Conservation (phyloP, 23 tunicate genomes). For the Trididemnum nubilum region DNA sequence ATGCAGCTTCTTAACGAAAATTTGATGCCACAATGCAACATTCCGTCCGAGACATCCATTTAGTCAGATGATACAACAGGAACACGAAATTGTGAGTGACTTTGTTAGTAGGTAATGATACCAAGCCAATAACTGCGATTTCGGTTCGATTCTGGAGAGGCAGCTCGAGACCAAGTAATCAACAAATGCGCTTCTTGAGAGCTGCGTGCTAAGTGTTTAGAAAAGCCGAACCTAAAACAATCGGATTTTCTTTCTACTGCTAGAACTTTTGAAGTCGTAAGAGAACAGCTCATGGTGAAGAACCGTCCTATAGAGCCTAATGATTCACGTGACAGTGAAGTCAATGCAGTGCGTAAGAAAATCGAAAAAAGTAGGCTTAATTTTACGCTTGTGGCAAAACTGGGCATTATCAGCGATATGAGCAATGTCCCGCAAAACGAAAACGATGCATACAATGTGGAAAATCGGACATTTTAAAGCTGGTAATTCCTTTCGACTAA, state of each 20-base stretch:
- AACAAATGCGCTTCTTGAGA: background rate
- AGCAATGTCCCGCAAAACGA: background rate
- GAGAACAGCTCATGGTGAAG: background rate
- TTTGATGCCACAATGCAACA: no score
- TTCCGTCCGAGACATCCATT: no score
- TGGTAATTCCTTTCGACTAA: background rate
- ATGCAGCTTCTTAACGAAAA: no score
- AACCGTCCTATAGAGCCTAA: background rate
- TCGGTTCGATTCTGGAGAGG: background rate
- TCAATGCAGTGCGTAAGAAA: background rate
- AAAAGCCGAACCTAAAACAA: background rate
- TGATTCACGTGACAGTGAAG: background rate
- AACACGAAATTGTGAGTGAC: background rate
- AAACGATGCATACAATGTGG: background rate
- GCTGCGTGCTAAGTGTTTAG: background rate
- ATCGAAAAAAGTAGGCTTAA: background rate
- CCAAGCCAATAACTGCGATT: background rate
- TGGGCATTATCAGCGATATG: background rate
- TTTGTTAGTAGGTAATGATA: background rate
- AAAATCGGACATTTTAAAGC: background rate
- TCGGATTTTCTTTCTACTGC: background rate
- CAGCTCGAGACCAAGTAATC: background rate
- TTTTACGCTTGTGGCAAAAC: conserved; percentile 3
- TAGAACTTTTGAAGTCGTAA: background rate
- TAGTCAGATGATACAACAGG: no score